Percentiles rank a stretch among this genome's conserved stretches.
These are phyloP conservation scores for Colistium nudipinnis DNA, from an alignment of 2,113 vertebrate species.

Conservation along the genomic window DNA sequence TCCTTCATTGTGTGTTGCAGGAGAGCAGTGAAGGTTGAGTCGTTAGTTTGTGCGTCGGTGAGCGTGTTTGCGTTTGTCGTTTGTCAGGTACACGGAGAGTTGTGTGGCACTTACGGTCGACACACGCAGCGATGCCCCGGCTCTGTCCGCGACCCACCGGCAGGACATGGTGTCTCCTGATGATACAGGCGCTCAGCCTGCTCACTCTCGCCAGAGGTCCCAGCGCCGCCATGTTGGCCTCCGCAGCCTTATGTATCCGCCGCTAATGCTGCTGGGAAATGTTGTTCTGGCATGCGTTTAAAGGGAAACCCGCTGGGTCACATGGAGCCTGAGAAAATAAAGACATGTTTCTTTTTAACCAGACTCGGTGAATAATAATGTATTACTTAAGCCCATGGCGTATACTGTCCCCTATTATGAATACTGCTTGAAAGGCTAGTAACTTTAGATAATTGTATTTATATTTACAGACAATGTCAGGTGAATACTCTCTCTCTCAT, in stretches of 20 bases:
- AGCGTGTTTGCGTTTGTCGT: background rate
- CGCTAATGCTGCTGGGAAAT: slow-evolving; percentile 58
- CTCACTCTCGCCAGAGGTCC: slow-evolving; percentile 50
- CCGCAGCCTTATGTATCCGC: slow-evolving; percentile 14
- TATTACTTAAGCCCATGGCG: too few relatives aligned
- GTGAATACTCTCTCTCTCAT: too few relatives aligned
- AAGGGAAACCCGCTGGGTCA: too few relatives aligned
- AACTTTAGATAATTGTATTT: too few relatives aligned
- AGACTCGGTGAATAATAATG: too few relatives aligned
- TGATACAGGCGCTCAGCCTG: slow-evolving; percentile 54
- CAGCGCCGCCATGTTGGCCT: slow-evolving; percentile 77
- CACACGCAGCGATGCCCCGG: slow-evolving; percentile 77
- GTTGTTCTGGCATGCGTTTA: slow-evolving; percentile 62
- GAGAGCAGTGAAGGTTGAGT: background rate
- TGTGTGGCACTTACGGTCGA: slow-evolving; percentile 79
- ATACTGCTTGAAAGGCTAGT: too few relatives aligned
- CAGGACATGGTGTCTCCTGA: slow-evolving; percentile 55
- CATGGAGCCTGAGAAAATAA: too few relatives aligned
- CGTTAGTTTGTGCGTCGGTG: background rate
- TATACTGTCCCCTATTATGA: too few relatives aligned
- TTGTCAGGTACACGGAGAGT: too few relatives aligned
- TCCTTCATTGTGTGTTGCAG: accelerated
- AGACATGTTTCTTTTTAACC: too few relatives aligned
- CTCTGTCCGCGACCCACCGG: slow-evolving; percentile 45
- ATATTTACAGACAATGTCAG: too few relatives aligned